A percentile compares a stretch with the other conserved stretches of the same genome.
Conservation (phyloP, 2,888 invertebrate species). For the Sarcophaga variegata region DNA sequence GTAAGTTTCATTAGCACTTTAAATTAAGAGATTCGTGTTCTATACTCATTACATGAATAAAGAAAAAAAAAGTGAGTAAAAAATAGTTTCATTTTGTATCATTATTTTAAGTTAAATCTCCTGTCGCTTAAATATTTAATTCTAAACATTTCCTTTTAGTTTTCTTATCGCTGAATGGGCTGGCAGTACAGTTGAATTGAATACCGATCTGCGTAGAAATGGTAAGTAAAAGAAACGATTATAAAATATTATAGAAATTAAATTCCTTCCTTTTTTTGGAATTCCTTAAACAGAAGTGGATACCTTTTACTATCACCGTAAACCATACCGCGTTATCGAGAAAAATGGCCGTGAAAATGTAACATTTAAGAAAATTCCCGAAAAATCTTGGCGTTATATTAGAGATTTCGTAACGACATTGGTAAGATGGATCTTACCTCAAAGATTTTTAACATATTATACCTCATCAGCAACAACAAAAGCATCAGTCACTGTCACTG, state of each 20-base stretch:
- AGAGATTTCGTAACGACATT: conserved; percentile 94
- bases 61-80: too few relatives aligned
- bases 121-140: not conserved
- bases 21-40: too few relatives aligned
- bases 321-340: conserved; percentile 76
- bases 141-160: conserved; percentile 12
- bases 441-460: conserved; percentile 55
- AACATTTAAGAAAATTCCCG: conserved; percentile 81
- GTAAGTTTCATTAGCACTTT: too few relatives aligned
- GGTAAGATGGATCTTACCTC: conserved; percentile 84
- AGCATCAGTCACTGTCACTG: conserved; percentile 54
- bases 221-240: conserved; percentile 62
- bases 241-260: not conserved
- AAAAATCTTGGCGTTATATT: conserved; percentile 88
- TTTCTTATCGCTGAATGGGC: conserved; percentile 78
- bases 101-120: too few relatives aligned
- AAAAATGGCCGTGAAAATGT: conserved; percentile 81
- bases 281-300: conserved; percentile 55
- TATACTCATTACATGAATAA: too few relatives aligned
- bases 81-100: too few relatives aligned
- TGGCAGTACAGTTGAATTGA: conserved; percentile 79
- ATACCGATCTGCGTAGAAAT: conserved; percentile 71
- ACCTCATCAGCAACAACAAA: conserved; percentile 10
- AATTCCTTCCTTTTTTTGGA: not conserved
- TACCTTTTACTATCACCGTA: conserved; percentile 65